Conservation (phyloP, 2,888 invertebrate species). For the Lomographa bimaculata region DNA sequence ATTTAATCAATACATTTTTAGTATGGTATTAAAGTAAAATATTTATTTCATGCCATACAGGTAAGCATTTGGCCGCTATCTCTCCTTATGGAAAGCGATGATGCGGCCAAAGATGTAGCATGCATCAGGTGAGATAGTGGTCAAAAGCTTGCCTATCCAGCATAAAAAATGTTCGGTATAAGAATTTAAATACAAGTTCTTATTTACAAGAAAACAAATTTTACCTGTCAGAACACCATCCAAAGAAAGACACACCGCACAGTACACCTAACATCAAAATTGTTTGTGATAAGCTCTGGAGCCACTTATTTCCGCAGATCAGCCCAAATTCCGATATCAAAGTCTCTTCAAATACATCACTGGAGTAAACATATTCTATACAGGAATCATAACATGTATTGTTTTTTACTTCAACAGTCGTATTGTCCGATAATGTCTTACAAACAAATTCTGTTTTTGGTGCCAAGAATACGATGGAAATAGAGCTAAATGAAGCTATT, state of each 20-base stretch:
- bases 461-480: slow-evolving; percentile 51
- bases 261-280: slow-evolving; percentile 55
- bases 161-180: too few relatives aligned
- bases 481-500: slow-evolving; percentile 47
- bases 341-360: slow-evolving; percentile 43
- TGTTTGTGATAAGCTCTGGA: slow-evolving; percentile 54
- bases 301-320: slow-evolving; percentile 54
- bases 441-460: slow-evolving; percentile 52
- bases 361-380: slow-evolving; percentile 44
- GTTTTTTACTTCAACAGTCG: slow-evolving; percentile 33
- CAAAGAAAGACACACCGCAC: slow-evolving; percentile 48
- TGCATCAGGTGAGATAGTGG: too few relatives aligned
- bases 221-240: slow-evolving; percentile 65
- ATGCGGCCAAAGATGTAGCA: too few relatives aligned
- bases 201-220: too few relatives aligned
- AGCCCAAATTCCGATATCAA: slow-evolving; percentile 52
- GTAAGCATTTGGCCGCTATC: too few relatives aligned
- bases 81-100: too few relatives aligned
- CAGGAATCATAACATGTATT: slow-evolving; percentile 55
- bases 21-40: too few relatives aligned
- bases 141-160: too few relatives aligned
- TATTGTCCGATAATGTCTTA: slow-evolving; percentile 37
- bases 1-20: too few relatives aligned
- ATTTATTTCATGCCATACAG: too few relatives aligned
- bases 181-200: too few relatives aligned